Conservation (phyloP, 1,140 invertebrate species). For the Drosophila asahinai region DNA sequence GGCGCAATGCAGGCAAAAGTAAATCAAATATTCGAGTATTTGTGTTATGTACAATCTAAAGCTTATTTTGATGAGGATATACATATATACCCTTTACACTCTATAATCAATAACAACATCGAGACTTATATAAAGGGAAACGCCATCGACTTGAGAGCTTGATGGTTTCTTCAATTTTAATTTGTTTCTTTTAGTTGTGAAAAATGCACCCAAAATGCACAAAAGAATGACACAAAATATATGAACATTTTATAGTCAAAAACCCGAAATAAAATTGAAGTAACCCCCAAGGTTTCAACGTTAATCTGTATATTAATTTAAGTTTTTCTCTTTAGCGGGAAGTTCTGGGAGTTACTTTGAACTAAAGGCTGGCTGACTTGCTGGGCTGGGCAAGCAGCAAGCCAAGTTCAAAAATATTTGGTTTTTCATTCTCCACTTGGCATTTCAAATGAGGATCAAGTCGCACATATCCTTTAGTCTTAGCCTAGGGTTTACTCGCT, state of each 20-base stretch:
- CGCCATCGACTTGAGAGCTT: slow-evolving; percentile 8
- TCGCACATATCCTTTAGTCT: slow-evolving; percentile 5
- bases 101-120: slow-evolving; percentile 55
- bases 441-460: background rate
- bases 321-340: background rate
- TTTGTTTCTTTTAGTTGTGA: slow-evolving; percentile 7
- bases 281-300: slow-evolving; percentile 15
- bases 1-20: slow-evolving; percentile 2
- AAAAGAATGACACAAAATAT: slow-evolving; percentile 9
- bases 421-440: slow-evolving; percentile 12
- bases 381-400: slow-evolving; percentile 77
- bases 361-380: slow-evolving; percentile 65
- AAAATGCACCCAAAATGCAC: slow-evolving; percentile 2
- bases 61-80: slow-evolving; percentile 22
- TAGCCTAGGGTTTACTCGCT: slow-evolving; percentile 28
- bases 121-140: slow-evolving; percentile 44
- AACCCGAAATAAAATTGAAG: slow-evolving; percentile 29
- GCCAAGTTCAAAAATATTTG: slow-evolving; percentile 67
- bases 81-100: slow-evolving; percentile 18
- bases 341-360: slow-evolving; percentile 43
- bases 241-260: background rate
- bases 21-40: slow-evolving; percentile 14
- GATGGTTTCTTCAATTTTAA: slow-evolving; percentile 22
- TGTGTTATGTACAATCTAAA: slow-evolving; percentile 64
- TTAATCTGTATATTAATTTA: background rate